Percentiles rank a stretch among this genome's conserved stretches.
phyloP scores from a whole-genome alignment of 1,140 invertebrate genomes.

The Cardiocondyla obscurior region DNA sequence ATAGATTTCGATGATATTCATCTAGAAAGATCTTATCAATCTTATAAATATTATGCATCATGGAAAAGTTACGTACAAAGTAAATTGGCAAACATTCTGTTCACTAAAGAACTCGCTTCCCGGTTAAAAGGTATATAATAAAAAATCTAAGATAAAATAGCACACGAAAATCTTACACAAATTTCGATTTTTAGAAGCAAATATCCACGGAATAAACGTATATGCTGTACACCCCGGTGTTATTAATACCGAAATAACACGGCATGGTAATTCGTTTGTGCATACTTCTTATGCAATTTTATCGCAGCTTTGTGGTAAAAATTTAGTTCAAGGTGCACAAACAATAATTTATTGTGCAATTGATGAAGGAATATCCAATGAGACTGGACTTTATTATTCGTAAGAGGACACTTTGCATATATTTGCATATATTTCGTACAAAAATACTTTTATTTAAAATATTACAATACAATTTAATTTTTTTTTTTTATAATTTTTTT shows the following conservation, averaged over 20 bases:
- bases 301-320: slow-evolving; percentile 84
- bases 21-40: slow-evolving; percentile 87
- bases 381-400: slow-evolving; percentile 88
- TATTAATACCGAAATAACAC: slow-evolving; percentile 89
- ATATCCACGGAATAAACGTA: slow-evolving; percentile 85
- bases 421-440: not conserved
- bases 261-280: slow-evolving; percentile 87
- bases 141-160: no score
- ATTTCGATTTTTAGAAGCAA: slow-evolving; percentile 72
- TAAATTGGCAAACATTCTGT: slow-evolving; percentile 91
- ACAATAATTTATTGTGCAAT: slow-evolving; percentile 91
- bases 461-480: not conserved
- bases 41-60: no score
- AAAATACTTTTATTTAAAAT: not conserved
- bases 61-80: slow-evolving; percentile 87
- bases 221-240: slow-evolving; percentile 90
- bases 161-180: no score
- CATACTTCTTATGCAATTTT: no score
- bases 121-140: slow-evolving; percentile 86
- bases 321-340: slow-evolving; percentile 89
- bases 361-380: slow-evolving; percentile 87
- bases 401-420: slow-evolving; percentile 72
- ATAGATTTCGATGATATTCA: slow-evolving; percentile 89
- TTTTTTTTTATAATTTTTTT: not conserved
- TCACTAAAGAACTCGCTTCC: slow-evolving; percentile 86